Evolutionary conservation across 2,888 invertebrate genomes (phyloP).

Genomic region (Drosophila prostipennis): DNA sequence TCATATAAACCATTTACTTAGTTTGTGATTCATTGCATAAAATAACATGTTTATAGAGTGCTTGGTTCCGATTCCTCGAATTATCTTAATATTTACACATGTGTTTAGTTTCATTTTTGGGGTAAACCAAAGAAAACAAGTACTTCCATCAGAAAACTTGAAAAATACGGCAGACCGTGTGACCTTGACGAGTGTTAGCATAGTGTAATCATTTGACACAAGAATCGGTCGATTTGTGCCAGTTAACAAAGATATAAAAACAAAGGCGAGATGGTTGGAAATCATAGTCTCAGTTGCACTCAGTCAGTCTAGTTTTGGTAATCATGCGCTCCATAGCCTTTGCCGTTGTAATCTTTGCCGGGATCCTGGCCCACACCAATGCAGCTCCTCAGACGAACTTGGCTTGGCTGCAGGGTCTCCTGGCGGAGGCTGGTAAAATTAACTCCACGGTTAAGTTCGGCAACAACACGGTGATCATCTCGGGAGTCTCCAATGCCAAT

Average conservation of each 20-base stretch:
- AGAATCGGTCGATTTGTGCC: neutral
- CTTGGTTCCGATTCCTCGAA: constrained; percentile 10
- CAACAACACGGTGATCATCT: constrained; percentile 35
- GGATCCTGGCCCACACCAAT: constrained; percentile 29
- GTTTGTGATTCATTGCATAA: constrained; percentile 12
- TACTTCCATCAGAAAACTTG: neutral
- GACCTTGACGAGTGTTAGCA: constrained; percentile 17
- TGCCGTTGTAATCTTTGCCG: constrained; percentile 25
- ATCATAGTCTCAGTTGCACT: constrained; percentile 40
- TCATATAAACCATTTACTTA: neutral
- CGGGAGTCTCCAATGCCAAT: constrained; percentile 26
- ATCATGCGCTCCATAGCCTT: constrained; percentile 37
- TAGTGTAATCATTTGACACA: constrained; percentile 29
- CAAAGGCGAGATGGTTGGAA: neutral
- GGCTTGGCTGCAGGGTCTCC: constrained; percentile 15
- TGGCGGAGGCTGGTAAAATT: neutral
- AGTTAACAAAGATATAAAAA: constrained; percentile 31
- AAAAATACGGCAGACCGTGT: neutral
- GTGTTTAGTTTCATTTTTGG: constrained; percentile 19
- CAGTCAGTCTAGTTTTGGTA: constrained; percentile 10
- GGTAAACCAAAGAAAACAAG: neutral
- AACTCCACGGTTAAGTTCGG: constrained; percentile 34
- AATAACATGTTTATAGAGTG: neutral
- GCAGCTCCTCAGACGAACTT: constrained; percentile 36
- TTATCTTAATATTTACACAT: constrained; percentile 29